Evolutionary conservation across 2,888 invertebrate species (phyloP), one percentile per base, ranked within the genome.

Genomic region (Tachina lurida): DNA sequence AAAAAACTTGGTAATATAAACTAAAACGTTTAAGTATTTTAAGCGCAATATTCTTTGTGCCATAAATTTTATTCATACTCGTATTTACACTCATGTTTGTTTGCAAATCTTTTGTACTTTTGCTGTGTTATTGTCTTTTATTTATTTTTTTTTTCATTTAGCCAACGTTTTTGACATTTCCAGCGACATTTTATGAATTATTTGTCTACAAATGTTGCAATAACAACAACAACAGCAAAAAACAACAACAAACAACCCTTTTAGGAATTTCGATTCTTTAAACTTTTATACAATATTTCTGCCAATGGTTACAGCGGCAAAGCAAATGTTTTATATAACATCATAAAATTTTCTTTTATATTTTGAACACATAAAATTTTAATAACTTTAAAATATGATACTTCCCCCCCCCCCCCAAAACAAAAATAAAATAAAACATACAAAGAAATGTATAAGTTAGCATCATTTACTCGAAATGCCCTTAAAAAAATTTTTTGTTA

Each of bases 121-220:
- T 17, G 47, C 15, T 39, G 12, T 19, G 31, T 31, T 31, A 31
- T 31, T 31, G 31, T 12, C 12, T 49, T 47, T 49, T 13, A 9
- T 31, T 77, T 41, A 12, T 52, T 58, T 31, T 77, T 41, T 15
- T 52, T 58, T 56, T 43, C 31, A 31, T 31, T 12, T 17, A 73
- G 43, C 45, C 71, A 65, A 83, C 82, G 47, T 83, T 86, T 31
- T 86, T 83, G 86, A 76, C 86, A 86, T 83, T 83, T 86, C 17
- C 39, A 62, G 83, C 79, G 86, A 86, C 86, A 86, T 86, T 86
- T 86, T 86, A 83, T 86, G 86, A 86, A 86, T 86, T 86, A 86
- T 86, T 86, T 86, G 86, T 86, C 86, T 86, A 73, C 79, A 76
- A 73, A 83, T 60, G 39, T 52, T 79, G 9, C 17, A 58, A 17